Evolutionary conservation across 2,113 vertebrate species (phyloP), one percentile per base, ranked within the genome.

Genomic region (Semnopithecus entellus): DNA sequence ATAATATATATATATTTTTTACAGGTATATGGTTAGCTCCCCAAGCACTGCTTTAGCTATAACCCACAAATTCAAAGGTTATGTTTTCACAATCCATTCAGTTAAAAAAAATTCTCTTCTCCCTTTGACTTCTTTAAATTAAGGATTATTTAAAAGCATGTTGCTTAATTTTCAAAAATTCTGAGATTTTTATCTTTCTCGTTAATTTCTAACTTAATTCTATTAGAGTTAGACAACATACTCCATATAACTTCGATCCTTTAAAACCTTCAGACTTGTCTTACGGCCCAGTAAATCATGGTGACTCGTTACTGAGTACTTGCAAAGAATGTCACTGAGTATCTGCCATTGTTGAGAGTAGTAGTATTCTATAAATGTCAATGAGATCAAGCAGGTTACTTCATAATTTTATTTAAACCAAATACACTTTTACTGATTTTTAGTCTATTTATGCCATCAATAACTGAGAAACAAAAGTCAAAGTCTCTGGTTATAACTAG

Each of bases 241-340:
- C 2, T 50, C 16, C 48, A 43, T 25, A 35, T 23, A 30, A 66
- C 75, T 61, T 89, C 23, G n/a, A 61, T 17, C n/a, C 4, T 75
- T 89, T 59, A n/a, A 68, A 57, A 81, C 18, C 30, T 75, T 55
- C 4, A 86, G 52, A 55, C 45, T 81, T 75, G 20, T 27, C 57
- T 61, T 12, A 35, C 2, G 13, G 30, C 57, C 57, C 13, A 76
- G 22, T 13, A 96, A 80, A 66, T 8, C 14, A 16, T 10, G 72
- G 23, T 40, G 23, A 38, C 0, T 57, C 5, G 17, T n/a, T 38
- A 38, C 32, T 38, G 30, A 14, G 73, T 7, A 40, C 64, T 5
- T 35, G 13, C 40, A 11, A 22, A 83, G 9, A 80, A 64, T 0
- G 9, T 0, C 8, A 30, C 6, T 38, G 35, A 14, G 0, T 27